These are phyloP conservation scores for Melinaea menophilus DNA, from an alignment of 2,888 invertebrate species.

Conservation along the genomic window DNA sequence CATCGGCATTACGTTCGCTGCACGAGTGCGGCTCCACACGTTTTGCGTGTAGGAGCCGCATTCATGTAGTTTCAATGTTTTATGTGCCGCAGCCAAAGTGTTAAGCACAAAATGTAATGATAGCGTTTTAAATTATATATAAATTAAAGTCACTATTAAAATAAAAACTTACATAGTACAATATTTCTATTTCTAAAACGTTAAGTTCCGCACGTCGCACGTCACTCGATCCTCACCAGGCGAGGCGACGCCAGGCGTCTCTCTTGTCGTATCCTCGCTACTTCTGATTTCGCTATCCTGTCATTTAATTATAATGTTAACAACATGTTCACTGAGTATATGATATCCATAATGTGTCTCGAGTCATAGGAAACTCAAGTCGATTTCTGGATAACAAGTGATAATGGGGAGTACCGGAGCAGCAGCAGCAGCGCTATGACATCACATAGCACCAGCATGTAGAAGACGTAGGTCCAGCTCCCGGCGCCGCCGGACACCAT, in stretches of 20 bases:
- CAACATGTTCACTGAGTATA: too few species aligned
- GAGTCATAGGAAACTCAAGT: too few species aligned
- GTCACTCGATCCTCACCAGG: conserved; percentile 55
- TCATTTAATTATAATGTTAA: conserved; percentile 4
- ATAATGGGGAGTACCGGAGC: conserved; percentile 53
- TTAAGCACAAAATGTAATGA: background rate
- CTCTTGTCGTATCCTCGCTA: conserved; percentile 49
- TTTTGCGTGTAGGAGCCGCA: too few species aligned
- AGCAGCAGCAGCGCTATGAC: conserved; percentile 85
- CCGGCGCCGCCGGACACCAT: conserved; percentile 82
- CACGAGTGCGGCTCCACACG: too few species aligned
- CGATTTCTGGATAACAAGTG: background rate
- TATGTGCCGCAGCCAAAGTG: too few species aligned
- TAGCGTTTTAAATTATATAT: background rate
- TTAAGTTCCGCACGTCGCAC: conserved; percentile 16
- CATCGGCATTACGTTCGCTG: too few species aligned
- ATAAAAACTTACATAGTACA: conserved; percentile 10
- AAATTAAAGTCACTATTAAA: background rate
- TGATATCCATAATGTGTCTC: too few species aligned
- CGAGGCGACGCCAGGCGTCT: conserved; percentile 52
- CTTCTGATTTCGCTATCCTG: conserved; percentile 60
- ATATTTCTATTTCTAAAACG: conserved; percentile 4
- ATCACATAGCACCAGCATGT: conserved; percentile 92
- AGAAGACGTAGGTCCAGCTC: conserved; percentile 90
- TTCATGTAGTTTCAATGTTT: too few species aligned